Base-by-base conservation (phyloP, 1,140 invertebrate genomes). In the Caerostris darwini region DNA sequence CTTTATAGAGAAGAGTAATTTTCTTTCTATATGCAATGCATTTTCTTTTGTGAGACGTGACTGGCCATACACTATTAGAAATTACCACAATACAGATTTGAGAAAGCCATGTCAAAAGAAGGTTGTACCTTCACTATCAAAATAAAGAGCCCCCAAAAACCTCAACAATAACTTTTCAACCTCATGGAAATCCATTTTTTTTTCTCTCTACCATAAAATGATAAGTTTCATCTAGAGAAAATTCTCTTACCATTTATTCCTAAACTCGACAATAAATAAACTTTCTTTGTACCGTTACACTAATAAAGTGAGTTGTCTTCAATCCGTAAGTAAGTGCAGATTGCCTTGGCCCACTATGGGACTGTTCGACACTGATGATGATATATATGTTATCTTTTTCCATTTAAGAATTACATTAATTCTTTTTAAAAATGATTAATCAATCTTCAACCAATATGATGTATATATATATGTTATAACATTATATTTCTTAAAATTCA, bases 201-300 rank as follows among this genome's bases (percentile, higher is more conserved):
- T 81, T 81, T 34, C 34, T 34, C 34, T 34, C 34, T 56, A 59
- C 89, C 59, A n/a, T 81, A 54, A 88, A 34, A 94, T 89, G 85
- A 94, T 94, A 89, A 77, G 86, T 88, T 88, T 94, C 67, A 94
- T 94, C 54, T 19, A n/a, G 34, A 89, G 67, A 89, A 81, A 86
- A 94, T 56, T 89, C 83, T 82, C 89, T 67, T 19, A 12, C 85
- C 85, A 94, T 94, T 94, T 94, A 88, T 94, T 81, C 59, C 61
- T 50, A 77, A 89, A 94, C 67, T 82, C 50, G 58, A 61, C 71
- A 94, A 94, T 90, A 90, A 90, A 94, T 94, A 90, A 94, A 86
- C 88, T 94, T 67, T 86, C 64, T 94, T 89, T 94, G 93, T 90
- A 83, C 54, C 61, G 19, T 89, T 10, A 89, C 86, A 50, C 59